Percentiles rank a stretch among this genome's conserved stretches.
These are phyloP conservation scores for Ericerus pela DNA, from an alignment of 1,140 invertebrate species.

Conservation along the genomic window DNA sequence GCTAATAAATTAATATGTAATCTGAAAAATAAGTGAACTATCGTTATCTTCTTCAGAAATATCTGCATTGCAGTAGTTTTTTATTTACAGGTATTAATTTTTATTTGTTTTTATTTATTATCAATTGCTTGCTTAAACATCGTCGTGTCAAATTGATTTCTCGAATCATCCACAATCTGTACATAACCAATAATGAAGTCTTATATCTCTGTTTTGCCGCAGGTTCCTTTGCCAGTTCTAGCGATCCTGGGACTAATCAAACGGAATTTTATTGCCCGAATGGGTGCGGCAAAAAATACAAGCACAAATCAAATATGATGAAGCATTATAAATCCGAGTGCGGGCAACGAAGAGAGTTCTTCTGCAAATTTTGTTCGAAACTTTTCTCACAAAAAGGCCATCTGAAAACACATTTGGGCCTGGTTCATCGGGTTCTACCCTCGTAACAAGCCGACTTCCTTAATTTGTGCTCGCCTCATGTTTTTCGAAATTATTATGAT, in stretches of 20 bases:
- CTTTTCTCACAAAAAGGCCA: neutral
- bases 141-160: neutral
- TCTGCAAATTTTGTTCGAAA: neutral
- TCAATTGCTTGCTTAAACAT: no score
- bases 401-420: neutral
- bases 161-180: neutral
- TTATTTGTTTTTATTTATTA: no score
- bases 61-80: no score
- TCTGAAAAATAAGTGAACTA: no score
- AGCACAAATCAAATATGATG: conserved; percentile 29
- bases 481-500: no score
- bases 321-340: conserved; percentile 36
- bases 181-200: neutral
- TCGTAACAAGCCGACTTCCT: no score
- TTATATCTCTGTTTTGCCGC: neutral
- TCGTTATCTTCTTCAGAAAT: no score
- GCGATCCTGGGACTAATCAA: neutral
- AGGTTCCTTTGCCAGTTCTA: neutral
- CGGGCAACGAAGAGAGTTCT: conserved; percentile 34
- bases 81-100: no score
- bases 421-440: neutral
- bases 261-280: neutral
- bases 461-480: no score
- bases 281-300: conserved; percentile 1
- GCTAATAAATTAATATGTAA: no score